Conservation (phyloP, 2,888 invertebrate species). For the Serrognathus titanus region DNA sequence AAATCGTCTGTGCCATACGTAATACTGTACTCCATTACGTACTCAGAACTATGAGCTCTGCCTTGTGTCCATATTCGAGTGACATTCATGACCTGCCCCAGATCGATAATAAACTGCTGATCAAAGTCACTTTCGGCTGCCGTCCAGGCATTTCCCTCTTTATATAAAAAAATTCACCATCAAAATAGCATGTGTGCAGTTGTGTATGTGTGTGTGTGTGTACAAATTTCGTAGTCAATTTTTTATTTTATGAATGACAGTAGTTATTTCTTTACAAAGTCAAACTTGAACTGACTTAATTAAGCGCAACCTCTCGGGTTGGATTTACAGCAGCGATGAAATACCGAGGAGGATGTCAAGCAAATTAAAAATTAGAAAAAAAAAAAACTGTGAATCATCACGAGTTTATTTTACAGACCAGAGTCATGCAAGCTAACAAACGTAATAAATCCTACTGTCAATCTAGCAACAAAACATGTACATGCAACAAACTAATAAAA, state of each 20-base stretch:
- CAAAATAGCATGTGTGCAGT: no score
- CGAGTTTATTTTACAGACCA: slow-evolving; percentile 11
- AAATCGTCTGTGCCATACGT: slow-evolving; percentile 89
- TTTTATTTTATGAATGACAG: no score
- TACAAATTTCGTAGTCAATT: no score
- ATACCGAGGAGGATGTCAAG: background rate
- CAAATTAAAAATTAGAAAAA: slow-evolving; percentile 18
- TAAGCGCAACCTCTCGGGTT: no score
- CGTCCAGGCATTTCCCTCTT: slow-evolving; percentile 79
- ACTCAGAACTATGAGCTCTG: slow-evolving; percentile 84
- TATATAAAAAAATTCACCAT: slow-evolving; percentile 6
- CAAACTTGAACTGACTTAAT: no score
- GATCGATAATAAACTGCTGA: slow-evolving; percentile 87
- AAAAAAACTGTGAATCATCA: slow-evolving; percentile 1
- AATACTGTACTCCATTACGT: slow-evolving; percentile 89
- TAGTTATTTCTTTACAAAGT: no score
- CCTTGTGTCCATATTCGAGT: slow-evolving; percentile 89
- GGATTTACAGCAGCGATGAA: no score
- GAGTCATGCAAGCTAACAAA: slow-evolving; percentile 10
- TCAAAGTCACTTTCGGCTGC: slow-evolving; percentile 87
- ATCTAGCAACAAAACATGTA: slow-evolving; percentile 14
- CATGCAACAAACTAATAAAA: slow-evolving; percentile 21
- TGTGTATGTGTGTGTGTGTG: no score
- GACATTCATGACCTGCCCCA: slow-evolving; percentile 83
- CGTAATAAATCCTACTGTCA: slow-evolving; percentile 14